Base-by-base conservation (phyloP, 2,888 invertebrate species). In the Mechanitis mazaeus region DNA sequence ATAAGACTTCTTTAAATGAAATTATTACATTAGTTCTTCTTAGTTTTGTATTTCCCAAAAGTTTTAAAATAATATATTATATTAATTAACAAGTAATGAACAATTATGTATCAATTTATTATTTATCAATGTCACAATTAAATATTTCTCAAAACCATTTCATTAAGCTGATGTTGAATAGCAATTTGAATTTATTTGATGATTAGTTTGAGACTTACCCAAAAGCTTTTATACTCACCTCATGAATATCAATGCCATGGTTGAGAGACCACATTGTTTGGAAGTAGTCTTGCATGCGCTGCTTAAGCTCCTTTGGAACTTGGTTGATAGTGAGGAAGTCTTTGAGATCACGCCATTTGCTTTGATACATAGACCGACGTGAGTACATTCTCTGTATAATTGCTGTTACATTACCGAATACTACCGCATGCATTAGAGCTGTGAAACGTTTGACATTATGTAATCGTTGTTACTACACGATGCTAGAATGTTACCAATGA, bases 181-280 rank as follows among this genome's bases (percentile, higher is more conserved):
- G 53, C 28, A 31, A 56, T n/a, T 42, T 61, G 20, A 31, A 50
- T 42, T 28, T 7, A 46, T 56, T 59, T 53, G 59, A 9, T 56
- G 56, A 59, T 63, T 56, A 54, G 11, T 59, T 45, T 38, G 12
- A 20, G 45, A 56, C 35, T 59, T 20, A 47, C 55, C 3, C 31
- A 45, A 56, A 55, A 56, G 42, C 45, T 55, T 20, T 59, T 38
- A 35, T 38, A 57, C 58, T 50, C 87, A 97, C 98, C 94, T 98
- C 98, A 78, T 97, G 95, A 72, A 97, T 96, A 83, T 98, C 98
- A 77, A 98, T 98, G 61, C 98, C 98, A 82, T 98, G 97, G 88
- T 98, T 98, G 65, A 98, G 92, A 11, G 98, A 97, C 98, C 98
- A 98, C 93, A 96, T 98, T 12, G 98, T 98, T 85, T 98, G 98